phyloP scores from a whole-genome alignment of 1,140 invertebrate genomes.

The Drosophila suzukii region DNA sequence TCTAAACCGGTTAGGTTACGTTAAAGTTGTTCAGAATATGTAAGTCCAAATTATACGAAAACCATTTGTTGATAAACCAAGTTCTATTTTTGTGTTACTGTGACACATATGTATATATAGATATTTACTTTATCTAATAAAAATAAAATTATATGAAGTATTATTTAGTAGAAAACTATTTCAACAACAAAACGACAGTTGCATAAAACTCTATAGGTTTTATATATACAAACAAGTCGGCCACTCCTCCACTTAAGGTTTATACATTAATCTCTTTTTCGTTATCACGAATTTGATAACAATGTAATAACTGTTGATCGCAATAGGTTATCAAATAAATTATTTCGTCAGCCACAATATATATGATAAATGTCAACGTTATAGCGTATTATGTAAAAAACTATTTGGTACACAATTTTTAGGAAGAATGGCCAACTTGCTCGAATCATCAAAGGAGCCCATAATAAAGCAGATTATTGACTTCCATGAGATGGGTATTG shows the following conservation, averaged over 20 bases:
- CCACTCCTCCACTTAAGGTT: not conserved
- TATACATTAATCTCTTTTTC: not conserved
- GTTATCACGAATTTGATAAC: not conserved
- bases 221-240: not conserved
- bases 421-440: conserved; percentile 41
- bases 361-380: too few species aligned
- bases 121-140: not conserved
- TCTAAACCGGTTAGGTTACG: not conserved
- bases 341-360: too few species aligned
- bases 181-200: not conserved
- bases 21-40: not conserved
- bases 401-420: not conserved
- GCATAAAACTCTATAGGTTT: too few species aligned
- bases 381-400: not conserved
- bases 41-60: not conserved
- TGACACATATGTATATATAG: not conserved
- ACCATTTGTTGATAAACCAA: not conserved
- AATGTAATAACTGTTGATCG: not conserved
- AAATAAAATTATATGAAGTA: not conserved
- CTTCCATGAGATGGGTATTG: conserved; percentile 67
- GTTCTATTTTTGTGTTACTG: not conserved
- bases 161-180: not conserved
- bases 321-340: not conserved
- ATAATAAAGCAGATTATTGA: conserved; percentile 59
- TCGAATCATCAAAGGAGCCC: conserved; percentile 36